Percentiles rank a stretch among this genome's conserved stretches.
Conservation (phyloP, 2,888 invertebrate species). For the Pristionchus japonicus region DNA sequence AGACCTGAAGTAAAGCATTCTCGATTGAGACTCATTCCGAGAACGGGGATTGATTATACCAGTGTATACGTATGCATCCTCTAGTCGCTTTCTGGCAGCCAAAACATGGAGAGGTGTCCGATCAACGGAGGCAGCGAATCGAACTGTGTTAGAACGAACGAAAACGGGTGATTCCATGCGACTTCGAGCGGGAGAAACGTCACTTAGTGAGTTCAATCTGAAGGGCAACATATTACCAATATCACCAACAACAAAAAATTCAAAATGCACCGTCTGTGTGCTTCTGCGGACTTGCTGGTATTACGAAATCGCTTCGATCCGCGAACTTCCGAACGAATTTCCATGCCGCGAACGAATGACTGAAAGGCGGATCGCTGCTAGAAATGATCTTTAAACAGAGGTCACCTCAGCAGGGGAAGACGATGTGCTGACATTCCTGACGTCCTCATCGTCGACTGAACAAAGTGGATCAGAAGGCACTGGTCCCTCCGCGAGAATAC, state of each 20-base stretch:
- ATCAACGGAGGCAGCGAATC: neutral
- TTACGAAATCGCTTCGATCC: constrained; percentile 4
- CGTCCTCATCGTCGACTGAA: constrained; percentile 2
- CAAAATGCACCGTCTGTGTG: neutral
- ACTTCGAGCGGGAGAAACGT: neutral
- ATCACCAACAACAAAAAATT: neutral
- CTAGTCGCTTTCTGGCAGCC: constrained; percentile 22
- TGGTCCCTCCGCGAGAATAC: constrained; percentile 13
- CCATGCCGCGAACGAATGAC: constrained; percentile 23
- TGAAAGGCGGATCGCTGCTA: neutral
- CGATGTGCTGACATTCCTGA: neutral
- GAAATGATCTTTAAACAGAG: neutral
- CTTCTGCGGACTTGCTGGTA: neutral
- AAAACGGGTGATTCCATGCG: neutral
- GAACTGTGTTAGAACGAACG: neutral
- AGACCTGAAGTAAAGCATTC: neutral
- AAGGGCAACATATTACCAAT: neutral
- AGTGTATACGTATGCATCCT: constrained; percentile 30
- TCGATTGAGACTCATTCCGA: too few relatives aligned
- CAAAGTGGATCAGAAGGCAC: neutral
- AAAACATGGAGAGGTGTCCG: neutral
- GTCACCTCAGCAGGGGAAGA: constrained; percentile 32
- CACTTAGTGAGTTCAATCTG: neutral
- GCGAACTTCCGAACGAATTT: neutral
- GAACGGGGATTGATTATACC: too few relatives aligned